These are phyloP conservation scores for Micoletzkya japonica DNA, from an alignment of 2,888 invertebrate genomes.

Conservation along the genomic window DNA sequence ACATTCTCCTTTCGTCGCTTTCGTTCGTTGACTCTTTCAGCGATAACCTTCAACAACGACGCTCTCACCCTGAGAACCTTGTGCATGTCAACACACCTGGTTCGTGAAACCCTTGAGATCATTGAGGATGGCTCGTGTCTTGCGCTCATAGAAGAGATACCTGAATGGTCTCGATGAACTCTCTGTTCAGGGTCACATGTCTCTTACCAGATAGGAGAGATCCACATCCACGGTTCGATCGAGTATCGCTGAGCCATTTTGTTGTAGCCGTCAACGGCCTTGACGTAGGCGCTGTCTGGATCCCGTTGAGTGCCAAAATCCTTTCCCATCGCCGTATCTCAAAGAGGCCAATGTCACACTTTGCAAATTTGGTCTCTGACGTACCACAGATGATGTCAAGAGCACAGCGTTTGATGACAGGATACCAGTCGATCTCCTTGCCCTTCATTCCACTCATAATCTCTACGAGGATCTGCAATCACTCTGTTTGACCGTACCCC, in stretches of 20 bases:
- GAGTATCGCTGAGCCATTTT: slow-evolving; percentile 30
- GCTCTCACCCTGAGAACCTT: background rate
- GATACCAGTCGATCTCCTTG: no score
- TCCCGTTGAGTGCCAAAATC: slow-evolving; percentile 30
- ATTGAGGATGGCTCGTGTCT: background rate
- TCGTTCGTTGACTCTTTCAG: slow-evolving; percentile 10
- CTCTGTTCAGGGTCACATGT: no score
- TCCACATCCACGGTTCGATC: slow-evolving; percentile 6
- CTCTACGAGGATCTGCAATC: no score
- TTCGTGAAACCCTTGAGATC: slow-evolving; percentile 24
- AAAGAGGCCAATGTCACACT: no score
- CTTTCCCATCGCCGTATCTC: slow-evolving; percentile 38
- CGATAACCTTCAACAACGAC: background rate
- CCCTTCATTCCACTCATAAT: no score
- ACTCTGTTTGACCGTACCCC: no score
- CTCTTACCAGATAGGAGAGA: background rate
- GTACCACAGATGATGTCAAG: no score
- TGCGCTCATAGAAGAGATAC: slow-evolving; percentile 3
- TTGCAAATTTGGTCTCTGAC: no score
- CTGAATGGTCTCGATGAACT: background rate
- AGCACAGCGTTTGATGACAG: no score
- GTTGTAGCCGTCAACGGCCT: slow-evolving; percentile 34
- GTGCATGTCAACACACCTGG: slow-evolving; percentile 54
- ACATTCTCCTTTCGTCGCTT: slow-evolving; percentile 11
- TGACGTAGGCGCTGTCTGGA: slow-evolving; percentile 31